Percentiles rank a stretch among this genome's conserved stretches.
phyloP scores from a whole-genome alignment of 2,113 vertebrate genomes.

The Eidolon helvum region DNA sequence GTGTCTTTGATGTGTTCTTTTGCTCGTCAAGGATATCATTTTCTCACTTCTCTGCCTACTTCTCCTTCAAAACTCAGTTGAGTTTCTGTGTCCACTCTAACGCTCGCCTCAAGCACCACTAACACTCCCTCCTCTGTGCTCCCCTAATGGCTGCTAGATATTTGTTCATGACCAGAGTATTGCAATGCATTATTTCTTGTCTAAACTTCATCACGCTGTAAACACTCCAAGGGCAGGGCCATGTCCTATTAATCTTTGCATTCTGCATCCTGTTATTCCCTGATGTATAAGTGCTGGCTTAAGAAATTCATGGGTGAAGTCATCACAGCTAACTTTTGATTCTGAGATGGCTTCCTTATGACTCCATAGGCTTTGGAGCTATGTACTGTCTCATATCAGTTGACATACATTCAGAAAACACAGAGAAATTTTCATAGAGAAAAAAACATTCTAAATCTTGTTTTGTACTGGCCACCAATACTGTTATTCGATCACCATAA shows the following conservation, averaged over 20 bases:
- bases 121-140: background rate
- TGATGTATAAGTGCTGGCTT: background rate
- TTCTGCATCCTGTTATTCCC: background rate
- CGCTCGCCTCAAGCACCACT: background rate
- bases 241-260: background rate
- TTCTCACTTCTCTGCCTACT: background rate
- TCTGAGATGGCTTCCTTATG: background rate
- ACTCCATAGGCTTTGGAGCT: background rate
- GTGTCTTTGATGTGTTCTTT: background rate
- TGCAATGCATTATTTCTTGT: background rate
- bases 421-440: background rate
- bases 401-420: constrained; percentile 18
- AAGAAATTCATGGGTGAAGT: background rate
- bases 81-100: background rate
- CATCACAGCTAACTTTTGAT: background rate
- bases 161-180: background rate
- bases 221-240: background rate
- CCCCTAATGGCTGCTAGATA: background rate
- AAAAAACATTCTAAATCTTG: background rate
- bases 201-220: background rate
- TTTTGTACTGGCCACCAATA: background rate
- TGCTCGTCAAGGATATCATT: background rate
- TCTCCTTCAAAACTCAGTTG: background rate
- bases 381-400: background rate
- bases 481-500: background rate